A percentile compares a stretch with the other conserved stretches of the same genome.
Evolutionary conservation across 2,888 invertebrate genomes (phyloP).

Genomic region (Limenitis camilla): DNA sequence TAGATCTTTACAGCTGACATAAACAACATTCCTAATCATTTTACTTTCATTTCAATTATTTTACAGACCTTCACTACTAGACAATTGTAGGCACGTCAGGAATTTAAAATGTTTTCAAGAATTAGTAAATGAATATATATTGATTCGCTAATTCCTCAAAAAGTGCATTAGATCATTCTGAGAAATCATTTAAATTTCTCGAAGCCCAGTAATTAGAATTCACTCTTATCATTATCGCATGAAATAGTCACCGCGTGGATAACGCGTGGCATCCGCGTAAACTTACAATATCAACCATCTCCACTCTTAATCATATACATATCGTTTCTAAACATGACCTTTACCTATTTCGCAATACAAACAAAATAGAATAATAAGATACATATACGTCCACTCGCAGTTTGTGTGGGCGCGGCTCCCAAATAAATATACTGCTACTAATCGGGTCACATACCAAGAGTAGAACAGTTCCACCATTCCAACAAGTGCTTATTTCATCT

Average conservation of each 20-base stretch:
- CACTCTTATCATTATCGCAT: not conserved
- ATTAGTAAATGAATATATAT: no score
- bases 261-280: no score
- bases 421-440: not conserved
- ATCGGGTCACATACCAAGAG: slow-evolving; percentile 3
- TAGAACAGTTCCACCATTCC: not conserved
- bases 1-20: slow-evolving; percentile 1
- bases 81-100: no score
- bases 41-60: slow-evolving; percentile 1
- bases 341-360: not conserved
- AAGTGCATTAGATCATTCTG: no score
- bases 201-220: not conserved
- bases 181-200: no score
- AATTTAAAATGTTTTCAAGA: no score
- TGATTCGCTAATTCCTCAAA: no score
- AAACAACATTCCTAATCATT: slow-evolving; percentile 3
- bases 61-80: not conserved
- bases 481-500: not conserved
- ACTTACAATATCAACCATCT: not conserved
- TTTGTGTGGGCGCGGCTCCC: not conserved
- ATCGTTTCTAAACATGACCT: not conserved
- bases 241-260: no score
- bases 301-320: not conserved
- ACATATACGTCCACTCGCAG: not conserved
- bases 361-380: not conserved